Conservation (phyloP, 1,140 invertebrate genomes). For the Asbolus verrucosus region DNA sequence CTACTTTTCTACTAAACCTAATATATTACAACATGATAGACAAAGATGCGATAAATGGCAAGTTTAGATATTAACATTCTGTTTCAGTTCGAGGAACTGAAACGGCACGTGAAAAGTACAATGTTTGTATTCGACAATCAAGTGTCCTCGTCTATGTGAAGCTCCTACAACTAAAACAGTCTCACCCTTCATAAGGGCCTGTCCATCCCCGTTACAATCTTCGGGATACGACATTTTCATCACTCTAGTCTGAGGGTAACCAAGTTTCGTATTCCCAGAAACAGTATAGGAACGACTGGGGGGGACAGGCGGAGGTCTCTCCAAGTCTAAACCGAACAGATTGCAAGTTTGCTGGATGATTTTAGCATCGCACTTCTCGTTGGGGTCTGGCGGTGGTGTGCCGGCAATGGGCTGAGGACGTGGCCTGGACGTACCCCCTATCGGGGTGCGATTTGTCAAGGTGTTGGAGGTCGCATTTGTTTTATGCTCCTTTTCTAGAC, state of each 20-base stretch:
- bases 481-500: slow-evolving; percentile 66
- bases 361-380: slow-evolving; percentile 86
- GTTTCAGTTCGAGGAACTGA: slow-evolving; percentile 85
- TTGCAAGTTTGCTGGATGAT: slow-evolving; percentile 91
- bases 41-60: slow-evolving; percentile 33
- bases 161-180: slow-evolving; percentile 85
- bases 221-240: slow-evolving; percentile 91
- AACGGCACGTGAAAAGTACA: slow-evolving; percentile 86
- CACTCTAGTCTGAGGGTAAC: slow-evolving; percentile 90
- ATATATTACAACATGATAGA: slow-evolving; percentile 13
- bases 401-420: slow-evolving; percentile 91
- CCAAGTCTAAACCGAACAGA: slow-evolving; percentile 89
- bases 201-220: slow-evolving; percentile 67
- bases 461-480: slow-evolving; percentile 57
- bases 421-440: slow-evolving; percentile 67
- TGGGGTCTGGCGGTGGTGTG: slow-evolving; percentile 79
- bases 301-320: slow-evolving; percentile 90
- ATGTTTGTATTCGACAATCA: slow-evolving; percentile 86
- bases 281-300: slow-evolving; percentile 91
- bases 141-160: slow-evolving; percentile 81
- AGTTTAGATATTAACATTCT: slow-evolving; percentile 63
- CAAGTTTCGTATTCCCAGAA: slow-evolving; percentile 90
- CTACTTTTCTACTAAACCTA: slow-evolving; percentile 17
- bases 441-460: slow-evolving; percentile 48
- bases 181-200: slow-evolving; percentile 81